These are phyloP conservation scores for Danio choprae DNA, from an alignment of 2,797 vertebrate species.

Conservation along the genomic window DNA sequence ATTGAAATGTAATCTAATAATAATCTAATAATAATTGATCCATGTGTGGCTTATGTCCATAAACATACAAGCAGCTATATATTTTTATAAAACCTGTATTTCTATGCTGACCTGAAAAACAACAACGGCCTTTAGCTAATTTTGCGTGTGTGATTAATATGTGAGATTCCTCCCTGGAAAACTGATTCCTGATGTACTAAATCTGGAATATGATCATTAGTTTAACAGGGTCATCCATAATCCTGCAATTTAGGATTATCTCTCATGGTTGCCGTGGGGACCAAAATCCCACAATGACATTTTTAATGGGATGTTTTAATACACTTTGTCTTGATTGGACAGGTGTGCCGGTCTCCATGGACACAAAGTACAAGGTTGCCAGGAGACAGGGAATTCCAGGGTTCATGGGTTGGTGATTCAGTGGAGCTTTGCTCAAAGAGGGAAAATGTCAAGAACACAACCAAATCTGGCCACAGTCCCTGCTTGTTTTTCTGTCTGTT, in stretches of 20 bases:
- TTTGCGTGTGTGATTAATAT: background rate
- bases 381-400: constrained; percentile 36
- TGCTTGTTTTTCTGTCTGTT: background rate
- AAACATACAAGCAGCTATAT: no score
- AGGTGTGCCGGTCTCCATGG: constrained; percentile 68
- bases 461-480: constrained; percentile 1
- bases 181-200: constrained; percentile 28
- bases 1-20: no score
- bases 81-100: background rate
- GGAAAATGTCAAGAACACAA: constrained; percentile 30
- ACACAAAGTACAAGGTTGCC: constrained; percentile 30
- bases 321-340: constrained; percentile 58
- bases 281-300: constrained; percentile 66
- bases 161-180: background rate
- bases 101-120: background rate
- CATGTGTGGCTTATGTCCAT: no score
- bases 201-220: constrained; percentile 14
- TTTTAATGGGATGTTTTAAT: constrained; percentile 40
- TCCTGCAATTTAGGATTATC: constrained; percentile 70
- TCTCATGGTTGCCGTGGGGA: constrained; percentile 62
- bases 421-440: constrained; percentile 10
- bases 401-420: constrained; percentile 29
- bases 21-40: no score
- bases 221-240: constrained; percentile 51
- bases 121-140: background rate